Base-by-base conservation (phyloP, 2,888 invertebrate species). In the Drosophila parthenogenetica region DNA sequence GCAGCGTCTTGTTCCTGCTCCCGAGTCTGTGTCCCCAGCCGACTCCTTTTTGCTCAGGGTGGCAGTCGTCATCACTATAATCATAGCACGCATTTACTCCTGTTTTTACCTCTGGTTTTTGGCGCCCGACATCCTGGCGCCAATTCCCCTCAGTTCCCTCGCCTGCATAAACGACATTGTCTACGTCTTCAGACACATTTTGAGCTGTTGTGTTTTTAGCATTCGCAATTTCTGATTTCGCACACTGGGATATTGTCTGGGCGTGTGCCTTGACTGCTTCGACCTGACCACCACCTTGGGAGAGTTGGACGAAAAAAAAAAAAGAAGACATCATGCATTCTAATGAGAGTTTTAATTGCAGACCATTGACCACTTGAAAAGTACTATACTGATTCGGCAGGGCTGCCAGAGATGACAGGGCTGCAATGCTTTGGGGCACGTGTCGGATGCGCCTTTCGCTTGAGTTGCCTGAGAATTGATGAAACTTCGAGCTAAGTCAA, bases 11-110 rank as follows among this genome's bases (percentile, higher is more conserved):
- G 49, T 39, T 29, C 55, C 55, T 49, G 19, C 45, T 29, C n/a
- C 13, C 5, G 17, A 49, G 48, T 48, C 35, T 22, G 22, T 39
- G 60, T 61, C 29, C 35, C 51, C 35, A 39, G 66, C 69, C 51
- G 37, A 32, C 43, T 13, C 54, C 39, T 35, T 37, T 53, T 49
- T 35, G 37, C 35, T 25, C 43, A 77, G 82, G 82, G 82, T 79
- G 82, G 91, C 89, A 89, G 89, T 90, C 91, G 90, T 90, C 90
- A 91, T 91, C 91, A 88, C 89, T 87, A 86, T 91, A 91, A 90
- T 91, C 91, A 91, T 90, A 85, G 90, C 89, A 89, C 90, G 88
- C 89, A 90, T 90, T 86, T 84, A 90, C 90, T 90, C 90, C 90
- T 91, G 90, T 89, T 90, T 91, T 90, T 90, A 90, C 90, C 90